These are phyloP conservation scores for Thamnaconus septentrionalis DNA, from an alignment of 2,113 vertebrate genomes.

Conservation along the genomic window DNA sequence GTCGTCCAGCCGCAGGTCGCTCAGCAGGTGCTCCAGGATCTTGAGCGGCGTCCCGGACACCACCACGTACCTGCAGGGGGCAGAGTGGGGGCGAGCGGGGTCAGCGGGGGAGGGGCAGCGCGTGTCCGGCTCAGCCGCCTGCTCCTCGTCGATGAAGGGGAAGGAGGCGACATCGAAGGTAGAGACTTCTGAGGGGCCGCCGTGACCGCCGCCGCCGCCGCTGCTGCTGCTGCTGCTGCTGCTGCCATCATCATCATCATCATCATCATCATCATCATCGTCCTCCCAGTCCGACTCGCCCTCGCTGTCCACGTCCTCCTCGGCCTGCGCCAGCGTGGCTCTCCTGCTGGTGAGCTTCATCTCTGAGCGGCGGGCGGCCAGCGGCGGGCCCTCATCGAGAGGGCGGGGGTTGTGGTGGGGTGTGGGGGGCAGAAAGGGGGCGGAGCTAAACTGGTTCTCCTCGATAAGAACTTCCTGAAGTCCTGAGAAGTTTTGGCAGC, in stretches of 20 bases:
- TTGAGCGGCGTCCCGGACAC: slow-evolving; percentile 96
- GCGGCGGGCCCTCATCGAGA: slow-evolving; percentile 18
- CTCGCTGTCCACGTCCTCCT: slow-evolving; percentile 67
- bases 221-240: too few species aligned
- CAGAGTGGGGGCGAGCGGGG: slow-evolving; percentile 79
- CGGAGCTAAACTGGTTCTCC: slow-evolving; percentile 41
- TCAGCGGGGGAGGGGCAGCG: slow-evolving; percentile 75
- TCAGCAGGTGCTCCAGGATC: slow-evolving; percentile 95
- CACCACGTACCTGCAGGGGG: slow-evolving; percentile 91
- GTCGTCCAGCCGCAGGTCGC: slow-evolving; percentile 91
- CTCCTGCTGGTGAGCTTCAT: slow-evolving; percentile 79
- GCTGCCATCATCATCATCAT: slow-evolving; percentile 30
- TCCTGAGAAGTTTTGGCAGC: neutral
- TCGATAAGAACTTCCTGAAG: too few species aligned
- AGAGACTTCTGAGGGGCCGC: slow-evolving; percentile 36
- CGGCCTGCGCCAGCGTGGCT: slow-evolving; percentile 74
- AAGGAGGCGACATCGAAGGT: slow-evolving; percentile 93
- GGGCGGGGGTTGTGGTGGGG: too few species aligned
- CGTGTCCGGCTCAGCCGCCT: slow-evolving; percentile 46
- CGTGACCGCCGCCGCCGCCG: too few species aligned
- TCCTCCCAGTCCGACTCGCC: slow-evolving; percentile 36
- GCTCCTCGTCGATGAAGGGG: slow-evolving; percentile 90
- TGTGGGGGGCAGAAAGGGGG: slow-evolving; percentile 6
- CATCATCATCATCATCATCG: slow-evolving; percentile 29
- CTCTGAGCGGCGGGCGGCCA: slow-evolving; percentile 35